Percentiles rank a stretch among this genome's conserved stretches.
Conservation (phyloP, 2,113 vertebrate genomes). For the Pelvicachromis taeniatus region DNA sequence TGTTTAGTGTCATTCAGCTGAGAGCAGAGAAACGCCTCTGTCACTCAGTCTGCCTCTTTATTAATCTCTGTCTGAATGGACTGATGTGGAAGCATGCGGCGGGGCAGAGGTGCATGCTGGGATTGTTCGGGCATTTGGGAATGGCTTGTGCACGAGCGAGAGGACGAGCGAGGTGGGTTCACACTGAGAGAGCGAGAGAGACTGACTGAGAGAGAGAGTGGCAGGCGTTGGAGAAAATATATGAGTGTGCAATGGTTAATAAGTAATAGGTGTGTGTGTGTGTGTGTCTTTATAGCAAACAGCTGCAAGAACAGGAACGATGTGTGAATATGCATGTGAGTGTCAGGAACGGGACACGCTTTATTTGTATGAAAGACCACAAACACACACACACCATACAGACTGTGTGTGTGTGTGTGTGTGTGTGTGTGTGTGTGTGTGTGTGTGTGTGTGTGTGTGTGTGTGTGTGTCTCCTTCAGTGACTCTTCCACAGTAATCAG, state of each 20-base stretch:
- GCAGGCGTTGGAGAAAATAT: neutral
- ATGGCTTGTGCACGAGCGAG: conserved; percentile 26
- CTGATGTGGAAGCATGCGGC: conserved; percentile 15
- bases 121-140: conserved; percentile 36
- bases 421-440: neutral
- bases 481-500: neutral
- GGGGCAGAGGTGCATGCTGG: conserved; percentile 57
- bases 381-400: neutral
- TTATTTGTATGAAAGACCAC: neutral
- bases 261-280: conserved; percentile 10
- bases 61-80: neutral
- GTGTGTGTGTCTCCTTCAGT: neutral
- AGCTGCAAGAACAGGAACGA: neutral
- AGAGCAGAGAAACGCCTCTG: neutral
- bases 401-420: neutral
- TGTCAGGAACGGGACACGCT: neutral
- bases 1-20: neutral
- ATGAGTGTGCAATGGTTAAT: conserved; percentile 21
- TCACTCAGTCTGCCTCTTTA: neutral
- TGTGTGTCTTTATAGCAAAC: neutral
- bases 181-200: neutral
- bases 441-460: neutral
- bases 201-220: neutral
- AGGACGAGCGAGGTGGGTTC: conserved; percentile 52
- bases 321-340: neutral